Conservation (phyloP, 2,888 invertebrate genomes). For the Geotrupes spiniger region DNA sequence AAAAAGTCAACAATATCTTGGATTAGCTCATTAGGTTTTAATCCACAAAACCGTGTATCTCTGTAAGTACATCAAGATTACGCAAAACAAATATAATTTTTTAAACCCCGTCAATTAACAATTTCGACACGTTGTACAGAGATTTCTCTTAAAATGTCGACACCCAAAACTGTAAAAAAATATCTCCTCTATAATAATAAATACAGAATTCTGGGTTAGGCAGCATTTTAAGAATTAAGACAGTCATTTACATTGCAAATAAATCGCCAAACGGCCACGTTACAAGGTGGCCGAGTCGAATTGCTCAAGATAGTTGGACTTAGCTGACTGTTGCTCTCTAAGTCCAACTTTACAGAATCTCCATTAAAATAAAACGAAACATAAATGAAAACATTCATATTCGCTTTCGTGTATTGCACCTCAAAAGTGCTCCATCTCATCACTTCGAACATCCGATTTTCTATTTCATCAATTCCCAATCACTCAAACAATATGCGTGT, state of each 20-base stretch:
- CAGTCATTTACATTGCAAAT: neutral
- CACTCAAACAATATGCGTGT: neutral
- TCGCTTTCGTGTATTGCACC: slow-evolving; percentile 1
- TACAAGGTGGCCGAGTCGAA: neutral
- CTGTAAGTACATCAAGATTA: too few relatives aligned
- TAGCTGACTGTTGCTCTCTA: neutral
- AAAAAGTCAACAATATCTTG: too few relatives aligned
- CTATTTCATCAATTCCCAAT: slow-evolving; percentile 2
- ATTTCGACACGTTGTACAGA: neutral
- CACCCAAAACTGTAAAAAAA: slow-evolving; percentile 21
- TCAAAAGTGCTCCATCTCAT: slow-evolving; percentile 10
- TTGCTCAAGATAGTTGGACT: neutral
- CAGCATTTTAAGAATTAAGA: slow-evolving; percentile 8
- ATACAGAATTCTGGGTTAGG: slow-evolving; percentile 18
- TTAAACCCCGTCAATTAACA: too few relatives aligned
- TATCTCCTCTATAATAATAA: slow-evolving; percentile 17
- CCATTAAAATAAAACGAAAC: slow-evolving; percentile 14
- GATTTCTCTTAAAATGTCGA: slow-evolving; percentile 18
- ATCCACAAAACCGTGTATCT: too few relatives aligned
- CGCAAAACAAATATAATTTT: too few relatives aligned
- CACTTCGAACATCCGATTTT: slow-evolving; percentile 9
- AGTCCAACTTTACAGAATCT: slow-evolving; percentile 13
- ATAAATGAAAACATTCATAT: slow-evolving; percentile 12
- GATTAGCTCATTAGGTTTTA: too few relatives aligned
- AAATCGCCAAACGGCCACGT: neutral